phyloP scores from a whole-genome alignment of 2,113 vertebrate species.

The Rana temporaria region DNA sequence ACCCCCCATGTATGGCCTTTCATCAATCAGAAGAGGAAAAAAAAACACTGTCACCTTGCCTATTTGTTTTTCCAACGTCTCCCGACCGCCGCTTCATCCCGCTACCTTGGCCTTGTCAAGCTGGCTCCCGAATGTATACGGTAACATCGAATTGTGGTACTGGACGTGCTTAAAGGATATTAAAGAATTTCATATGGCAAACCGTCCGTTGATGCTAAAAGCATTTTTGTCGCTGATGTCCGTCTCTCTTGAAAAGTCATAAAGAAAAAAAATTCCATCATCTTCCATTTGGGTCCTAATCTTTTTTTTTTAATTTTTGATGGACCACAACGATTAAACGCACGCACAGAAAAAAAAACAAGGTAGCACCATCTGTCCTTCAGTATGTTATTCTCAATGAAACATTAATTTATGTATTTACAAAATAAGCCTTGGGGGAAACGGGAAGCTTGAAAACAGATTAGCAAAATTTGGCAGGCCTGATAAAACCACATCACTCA shows the following conservation, averaged over 20 bases:
- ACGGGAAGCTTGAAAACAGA: slow-evolving; percentile 36
- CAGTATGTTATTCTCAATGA: slow-evolving; percentile 11
- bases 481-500: slow-evolving; percentile 45
- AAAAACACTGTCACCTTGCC: not conserved
- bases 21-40: slow-evolving; percentile 43
- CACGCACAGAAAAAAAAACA: not conserved
- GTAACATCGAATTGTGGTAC: slow-evolving; percentile 43
- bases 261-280: slow-evolving; percentile 31
- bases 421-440: slow-evolving; percentile 6
- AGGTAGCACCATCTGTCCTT: not conserved
- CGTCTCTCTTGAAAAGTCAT: not conserved
- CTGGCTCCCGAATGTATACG: slow-evolving; percentile 27
- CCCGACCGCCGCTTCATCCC: not conserved
- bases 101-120: slow-evolving; percentile 7
- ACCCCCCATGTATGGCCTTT: slow-evolving; percentile 29
- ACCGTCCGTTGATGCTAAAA: slow-evolving; percentile 27
- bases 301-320: slow-evolving; percentile 5
- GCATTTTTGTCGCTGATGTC: slow-evolving; percentile 29
- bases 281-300: not conserved
- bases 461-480: slow-evolving; percentile 25
- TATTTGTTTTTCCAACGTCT: slow-evolving; percentile 41
- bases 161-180: slow-evolving; percentile 54
- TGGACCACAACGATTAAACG: not conserved
- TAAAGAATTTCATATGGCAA: slow-evolving; percentile 46
- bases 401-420: slow-evolving; percentile 43